Conservation (phyloP, 2,888 invertebrate species). For the Rhagonycha fulva region DNA sequence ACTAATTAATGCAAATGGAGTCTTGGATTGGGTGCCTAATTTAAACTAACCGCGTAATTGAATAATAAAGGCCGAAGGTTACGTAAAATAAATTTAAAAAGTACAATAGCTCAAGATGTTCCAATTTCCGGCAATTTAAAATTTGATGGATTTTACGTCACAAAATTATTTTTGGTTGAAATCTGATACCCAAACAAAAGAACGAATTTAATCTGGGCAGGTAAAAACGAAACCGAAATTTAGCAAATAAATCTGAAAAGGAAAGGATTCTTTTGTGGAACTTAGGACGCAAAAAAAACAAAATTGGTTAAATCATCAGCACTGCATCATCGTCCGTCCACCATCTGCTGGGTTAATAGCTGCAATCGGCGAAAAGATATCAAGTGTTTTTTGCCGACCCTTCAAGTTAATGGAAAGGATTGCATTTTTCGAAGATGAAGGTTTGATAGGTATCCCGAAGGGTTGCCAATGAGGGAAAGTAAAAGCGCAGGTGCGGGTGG, state of each 20-base stretch:
- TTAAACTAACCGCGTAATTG: background rate
- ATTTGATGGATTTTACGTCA: background rate
- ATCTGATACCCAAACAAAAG: conserved; percentile 12
- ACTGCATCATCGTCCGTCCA: conserved; percentile 16
- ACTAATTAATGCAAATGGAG: background rate
- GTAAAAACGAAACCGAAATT: conserved; percentile 26
- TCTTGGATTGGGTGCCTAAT: background rate
- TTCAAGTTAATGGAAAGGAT: conserved; percentile 30
- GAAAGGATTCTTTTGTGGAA: conserved; percentile 24
- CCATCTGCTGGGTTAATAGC: conserved; percentile 36
- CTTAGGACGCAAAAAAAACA: conserved; percentile 19
- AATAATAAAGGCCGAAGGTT: background rate
- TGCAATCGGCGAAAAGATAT: conserved; percentile 16
- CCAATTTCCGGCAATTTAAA: background rate
- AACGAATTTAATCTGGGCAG: conserved; percentile 2
- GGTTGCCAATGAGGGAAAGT: conserved; percentile 38
- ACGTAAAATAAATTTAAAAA: background rate
- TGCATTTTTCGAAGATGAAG: conserved; percentile 20
- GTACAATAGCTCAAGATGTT: background rate
- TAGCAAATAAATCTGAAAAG: conserved; percentile 27
- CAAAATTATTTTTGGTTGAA: background rate
- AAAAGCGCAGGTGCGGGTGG: conserved; percentile 44
- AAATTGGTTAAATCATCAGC: conserved; percentile 20
- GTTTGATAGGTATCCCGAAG: conserved; percentile 25
- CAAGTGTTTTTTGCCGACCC: conserved; percentile 31